Evolutionary conservation across 2,113 vertebrate genomes (phyloP), one percentile per base, ranked within the genome.

Genomic region (Channa argus): DNA sequence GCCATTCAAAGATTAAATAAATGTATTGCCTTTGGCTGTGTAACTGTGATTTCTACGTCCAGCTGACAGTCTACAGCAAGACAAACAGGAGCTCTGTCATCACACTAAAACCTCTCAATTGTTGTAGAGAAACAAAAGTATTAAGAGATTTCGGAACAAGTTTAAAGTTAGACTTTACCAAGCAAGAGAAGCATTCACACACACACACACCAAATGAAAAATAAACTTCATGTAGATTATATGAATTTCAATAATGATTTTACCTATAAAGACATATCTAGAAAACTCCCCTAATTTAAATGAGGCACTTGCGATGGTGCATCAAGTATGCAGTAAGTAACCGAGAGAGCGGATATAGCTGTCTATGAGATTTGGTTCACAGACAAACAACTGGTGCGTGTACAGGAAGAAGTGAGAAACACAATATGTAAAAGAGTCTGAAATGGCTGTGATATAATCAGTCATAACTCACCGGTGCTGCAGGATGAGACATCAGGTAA

Each of bases 381-480:
- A 66, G 24, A 45, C 34, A 75, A 41, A 41, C 8, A 49, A 52
- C 15, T 24, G 5, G 67, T 55, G 14, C 39, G 38, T 55, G 62
- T 36, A 15, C 11, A 10, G 46, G 45, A 58, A 58, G n/a, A 45
- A 53, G 5, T 39, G 8, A 63, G 5, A 56, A 39, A 52, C 11
- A 41, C 14, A 24, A 46, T 0, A 47, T 2, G 49, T 24, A 24
- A 24, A 24, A 24, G 1, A 24, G 24, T n/a, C 8, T 39, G 1
- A 24, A 12, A 59, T 33, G 14, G 9, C 6, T 49, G 39, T 15
- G 6, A 56, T 3, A 41, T 13, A 9, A 43, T 33, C 5, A 39
- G 37, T 78, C 38, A 64, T 13, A 64, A 90, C 90, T 90, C 82
- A 91, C 90, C 85, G 3, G 60, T 6, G 3, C 5, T 3, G 49